phyloP scores from a whole-genome alignment of 2,113 vertebrate genomes.

The Plectropomus leopardus region DNA sequence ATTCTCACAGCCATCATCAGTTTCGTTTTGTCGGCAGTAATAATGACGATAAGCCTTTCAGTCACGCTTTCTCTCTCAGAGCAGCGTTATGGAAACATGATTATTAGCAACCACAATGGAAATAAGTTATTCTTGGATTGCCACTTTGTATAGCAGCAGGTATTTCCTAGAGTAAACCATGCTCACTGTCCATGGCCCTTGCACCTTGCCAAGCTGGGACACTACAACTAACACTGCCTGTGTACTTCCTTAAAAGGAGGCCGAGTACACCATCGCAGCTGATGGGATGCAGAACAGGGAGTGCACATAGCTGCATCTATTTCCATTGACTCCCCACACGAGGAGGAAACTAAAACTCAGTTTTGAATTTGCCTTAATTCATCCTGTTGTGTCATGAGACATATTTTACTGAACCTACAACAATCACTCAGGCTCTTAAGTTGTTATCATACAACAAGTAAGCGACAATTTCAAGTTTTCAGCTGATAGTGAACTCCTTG shows the following conservation, averaged over 20 bases:
- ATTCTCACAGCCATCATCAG: neutral
- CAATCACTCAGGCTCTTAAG: neutral
- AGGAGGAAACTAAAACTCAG: slow-evolving; percentile 21
- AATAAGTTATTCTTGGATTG: slow-evolving; percentile 69
- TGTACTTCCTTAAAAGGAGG: slow-evolving; percentile 83
- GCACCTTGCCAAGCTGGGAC: slow-evolving; percentile 68
- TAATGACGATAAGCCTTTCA: neutral
- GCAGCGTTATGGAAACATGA: slow-evolving; percentile 33
- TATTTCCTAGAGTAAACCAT: slow-evolving; percentile 78
- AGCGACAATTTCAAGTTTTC: neutral
- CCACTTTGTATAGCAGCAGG: slow-evolving; percentile 66
- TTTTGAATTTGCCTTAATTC: slow-evolving; percentile 15
- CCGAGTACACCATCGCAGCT: slow-evolving; percentile 47
- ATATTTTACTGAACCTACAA: slow-evolving; percentile 1
- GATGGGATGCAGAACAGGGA: slow-evolving; percentile 62
- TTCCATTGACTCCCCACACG: slow-evolving; percentile 23
- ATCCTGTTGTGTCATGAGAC: neutral
- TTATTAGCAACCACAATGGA: slow-evolving; percentile 52
- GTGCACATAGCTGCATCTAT: slow-evolving; percentile 60
- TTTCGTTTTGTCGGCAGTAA: neutral
- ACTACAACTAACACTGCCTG: slow-evolving; percentile 67
- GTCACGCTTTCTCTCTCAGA: slow-evolving; percentile 1
- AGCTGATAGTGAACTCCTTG: neutral
- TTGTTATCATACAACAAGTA: neutral
- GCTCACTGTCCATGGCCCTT: slow-evolving; percentile 57